Evolutionary conservation across 1,140 invertebrate genomes (phyloP).

Genomic region (Drosophila asahinai): DNA sequence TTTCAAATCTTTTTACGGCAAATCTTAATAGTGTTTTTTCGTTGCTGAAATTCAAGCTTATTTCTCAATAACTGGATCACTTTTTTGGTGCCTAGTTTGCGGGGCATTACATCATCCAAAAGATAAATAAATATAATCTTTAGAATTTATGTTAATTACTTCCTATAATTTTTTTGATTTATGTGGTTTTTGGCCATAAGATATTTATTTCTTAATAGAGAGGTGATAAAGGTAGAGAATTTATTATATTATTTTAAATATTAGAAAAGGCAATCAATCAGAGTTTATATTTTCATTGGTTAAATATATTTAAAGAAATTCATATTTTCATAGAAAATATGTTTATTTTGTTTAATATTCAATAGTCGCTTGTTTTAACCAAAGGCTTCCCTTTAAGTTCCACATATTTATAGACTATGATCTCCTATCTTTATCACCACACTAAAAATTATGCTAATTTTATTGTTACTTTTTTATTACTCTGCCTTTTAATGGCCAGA

Average conservation of each 20-base stretch:
- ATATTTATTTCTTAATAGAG: not conserved
- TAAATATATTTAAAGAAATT: too few relatives aligned
- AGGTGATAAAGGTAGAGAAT: too few relatives aligned
- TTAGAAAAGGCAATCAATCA: not conserved
- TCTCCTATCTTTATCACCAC: conserved; percentile 8
- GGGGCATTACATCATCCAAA: conserved; percentile 29
- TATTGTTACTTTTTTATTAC: conserved; percentile 15
- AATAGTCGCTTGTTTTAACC: not conserved
- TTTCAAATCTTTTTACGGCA: conserved; percentile 9
- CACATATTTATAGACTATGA: not conserved
- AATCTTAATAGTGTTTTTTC: not conserved
- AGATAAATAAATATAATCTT: not conserved
- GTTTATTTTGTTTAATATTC: not conserved
- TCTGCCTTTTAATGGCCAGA: conserved; percentile 26
- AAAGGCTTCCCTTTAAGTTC: not conserved
- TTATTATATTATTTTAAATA: not conserved
- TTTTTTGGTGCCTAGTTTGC: conserved; percentile 33
- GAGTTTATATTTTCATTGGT: not conserved
- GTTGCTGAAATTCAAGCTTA: not conserved
- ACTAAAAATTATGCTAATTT: conserved; percentile 16
- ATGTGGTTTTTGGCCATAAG: not conserved
- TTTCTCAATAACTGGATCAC: conserved; percentile 1
- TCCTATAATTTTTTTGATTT: conserved; percentile 9
- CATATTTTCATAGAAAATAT: not conserved
- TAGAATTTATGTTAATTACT: conserved; percentile 5